Conservation (phyloP, 1,140 invertebrate genomes). For the Ceratoteleas bidentatus region DNA sequence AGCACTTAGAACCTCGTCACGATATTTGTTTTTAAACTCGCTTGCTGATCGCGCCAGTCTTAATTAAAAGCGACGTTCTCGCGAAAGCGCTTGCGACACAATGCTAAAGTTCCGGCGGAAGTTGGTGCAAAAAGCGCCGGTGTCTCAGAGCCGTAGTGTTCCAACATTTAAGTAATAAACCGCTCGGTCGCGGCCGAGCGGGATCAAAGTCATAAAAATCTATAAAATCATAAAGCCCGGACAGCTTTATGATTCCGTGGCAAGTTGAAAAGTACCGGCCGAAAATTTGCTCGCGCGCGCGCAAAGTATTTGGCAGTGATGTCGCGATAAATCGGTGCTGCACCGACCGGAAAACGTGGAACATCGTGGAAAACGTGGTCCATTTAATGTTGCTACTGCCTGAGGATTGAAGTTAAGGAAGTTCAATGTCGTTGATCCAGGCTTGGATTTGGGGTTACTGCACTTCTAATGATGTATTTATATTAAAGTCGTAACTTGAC, state of each 20-base stretch:
- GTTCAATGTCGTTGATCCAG: no score
- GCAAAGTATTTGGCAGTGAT: constrained; percentile 37
- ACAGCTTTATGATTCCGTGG: not conserved
- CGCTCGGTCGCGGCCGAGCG: constrained; percentile 11
- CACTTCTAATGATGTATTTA: no score
- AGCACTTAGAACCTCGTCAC: no score
- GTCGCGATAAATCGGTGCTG: constrained; percentile 27
- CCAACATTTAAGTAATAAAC: constrained; percentile 56
- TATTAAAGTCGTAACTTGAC: no score
- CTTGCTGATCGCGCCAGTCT: constrained; percentile 19
- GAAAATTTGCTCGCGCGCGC: constrained; percentile 18
- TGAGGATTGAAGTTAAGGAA: no score
- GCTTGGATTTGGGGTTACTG: no score
- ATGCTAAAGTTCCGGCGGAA: constrained; percentile 43
- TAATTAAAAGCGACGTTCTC: constrained; percentile 45
- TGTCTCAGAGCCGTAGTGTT: constrained; percentile 25
- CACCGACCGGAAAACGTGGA: no score
- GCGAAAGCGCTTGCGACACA: constrained; percentile 19
- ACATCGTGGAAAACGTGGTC: no score
- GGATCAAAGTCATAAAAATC: constrained; percentile 58
- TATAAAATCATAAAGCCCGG: constrained; percentile 40
- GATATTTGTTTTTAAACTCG: constrained; percentile 24
- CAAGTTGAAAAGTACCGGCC: constrained; percentile 18
- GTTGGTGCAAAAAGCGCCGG: constrained; percentile 25
- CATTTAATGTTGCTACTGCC: no score